Evolutionary conservation across 2,888 invertebrate genomes (phyloP), one percentile per base, ranked within the genome.

Genomic region (Euproctis similis): DNA sequence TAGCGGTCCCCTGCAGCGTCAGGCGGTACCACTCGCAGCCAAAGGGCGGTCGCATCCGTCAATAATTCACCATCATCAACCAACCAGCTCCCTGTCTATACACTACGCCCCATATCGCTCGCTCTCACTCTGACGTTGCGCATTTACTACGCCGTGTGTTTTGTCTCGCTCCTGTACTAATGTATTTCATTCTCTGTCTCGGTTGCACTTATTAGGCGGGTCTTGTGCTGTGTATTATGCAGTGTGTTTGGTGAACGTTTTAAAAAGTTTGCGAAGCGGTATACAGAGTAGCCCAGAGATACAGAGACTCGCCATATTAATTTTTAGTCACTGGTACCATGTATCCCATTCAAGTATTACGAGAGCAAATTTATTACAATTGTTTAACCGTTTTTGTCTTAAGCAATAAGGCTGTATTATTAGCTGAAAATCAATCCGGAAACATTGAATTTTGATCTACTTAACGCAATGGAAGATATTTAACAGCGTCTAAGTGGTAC

Each of bases 21-120:
- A 33, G 19, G 26, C 31, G 36, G 39, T 52, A 66, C 57, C 69
- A 59, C 60, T 69, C 66, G 63, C 73, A 56, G 72, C 68, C 60
- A 76, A 77, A 73, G 73, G 77, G 74, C 78, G 76, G 70, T 69
- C 76, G 72, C 43, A 41, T 42, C 57, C 61, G 70, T 80, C 61
- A 77, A 82, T 82, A 74, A 80, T 81, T 74, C 65, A 76, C 46
- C 44, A 53, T 38, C 34, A 35, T 44, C 61, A 40, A 62, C 78
- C 78, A 74, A 72, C 71, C 71, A 59, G 71, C 65, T 67, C 69
- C 67, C 60, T 67, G 53, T 40, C 40, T 28, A 9, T 22, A 13
- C 37, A 35, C 36, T 39, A 36, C 46, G 36, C 36, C 42, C 46
- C 50, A 54, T 42, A 50, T 59, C 44, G 28, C 42, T 36, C 59